Percentiles rank a stretch among this genome's conserved stretches.
These are phyloP conservation scores for Laupala kohalensis DNA, from an alignment of 1,140 invertebrate genomes.

Conservation along the genomic window DNA sequence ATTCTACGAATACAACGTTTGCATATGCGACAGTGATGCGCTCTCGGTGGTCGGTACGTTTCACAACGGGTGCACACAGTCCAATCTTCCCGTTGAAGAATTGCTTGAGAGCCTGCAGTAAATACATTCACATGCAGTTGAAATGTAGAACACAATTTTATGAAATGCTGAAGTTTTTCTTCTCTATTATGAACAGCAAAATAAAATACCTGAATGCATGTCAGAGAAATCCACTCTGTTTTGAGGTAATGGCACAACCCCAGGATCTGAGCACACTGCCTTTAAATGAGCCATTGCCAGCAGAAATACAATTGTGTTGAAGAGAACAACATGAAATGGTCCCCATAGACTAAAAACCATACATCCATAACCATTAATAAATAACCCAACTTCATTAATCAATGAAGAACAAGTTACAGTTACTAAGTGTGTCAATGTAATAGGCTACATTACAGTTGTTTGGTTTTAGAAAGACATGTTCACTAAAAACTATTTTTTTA, in stretches of 20 bases:
- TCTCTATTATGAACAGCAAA: neutral
- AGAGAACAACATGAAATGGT: constrained; percentile 63
- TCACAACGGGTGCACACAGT: constrained; percentile 74
- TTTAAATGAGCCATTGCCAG: constrained; percentile 63
- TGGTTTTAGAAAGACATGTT: no score
- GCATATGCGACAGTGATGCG: constrained; percentile 83
- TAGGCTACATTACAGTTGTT: no score
- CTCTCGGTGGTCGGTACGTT: constrained; percentile 68
- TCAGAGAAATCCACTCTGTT: constrained; percentile 77
- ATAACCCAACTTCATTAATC: no score
- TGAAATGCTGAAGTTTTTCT: neutral
- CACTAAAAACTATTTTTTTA: no score
- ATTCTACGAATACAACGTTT: constrained; percentile 72
- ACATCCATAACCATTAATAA: no score
- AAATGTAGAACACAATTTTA: neutral
- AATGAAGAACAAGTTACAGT: no score
- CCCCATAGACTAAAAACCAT: constrained; percentile 66
- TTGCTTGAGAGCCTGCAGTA: constrained; percentile 16
- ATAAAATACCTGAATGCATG: constrained; percentile 43
- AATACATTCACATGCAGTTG: neutral
- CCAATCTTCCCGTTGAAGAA: constrained; percentile 55
- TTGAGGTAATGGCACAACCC: constrained; percentile 69
- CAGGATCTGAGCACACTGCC: constrained; percentile 80
- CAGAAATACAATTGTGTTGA: constrained; percentile 68
- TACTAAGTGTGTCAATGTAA: no score